Evolutionary conservation across 1,140 invertebrate species (phyloP).

Genomic region (Steinernema khuongi): DNA sequence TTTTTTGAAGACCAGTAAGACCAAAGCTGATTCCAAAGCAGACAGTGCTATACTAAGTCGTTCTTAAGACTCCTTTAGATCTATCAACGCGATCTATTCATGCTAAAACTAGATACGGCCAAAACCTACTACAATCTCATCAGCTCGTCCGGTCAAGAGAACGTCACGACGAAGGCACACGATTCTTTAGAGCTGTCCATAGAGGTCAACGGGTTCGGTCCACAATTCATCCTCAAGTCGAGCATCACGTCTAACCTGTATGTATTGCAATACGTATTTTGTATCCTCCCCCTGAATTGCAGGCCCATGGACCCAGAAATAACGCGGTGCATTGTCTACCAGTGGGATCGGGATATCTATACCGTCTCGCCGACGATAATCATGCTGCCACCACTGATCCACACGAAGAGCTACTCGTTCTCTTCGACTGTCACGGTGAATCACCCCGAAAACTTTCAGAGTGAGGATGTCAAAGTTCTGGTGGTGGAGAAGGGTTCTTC

Average conservation of each 20-base stretch:
- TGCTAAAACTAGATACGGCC: conserved; percentile 18
- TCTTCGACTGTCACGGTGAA: not conserved
- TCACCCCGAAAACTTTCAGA: not conserved
- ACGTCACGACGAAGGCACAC: not conserved
- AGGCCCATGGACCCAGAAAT: not conserved
- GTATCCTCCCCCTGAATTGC: not conserved
- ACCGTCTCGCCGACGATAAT: not conserved
- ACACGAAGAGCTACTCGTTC: not conserved
- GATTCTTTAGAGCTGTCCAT: not conserved
- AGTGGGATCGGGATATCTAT: not conserved
- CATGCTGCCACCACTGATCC: not conserved
- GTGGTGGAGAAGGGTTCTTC: not conserved
- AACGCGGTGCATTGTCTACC: not conserved
- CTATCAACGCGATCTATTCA: conserved; percentile 23
- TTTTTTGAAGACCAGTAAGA: not conserved
- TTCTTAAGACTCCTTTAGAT: conserved; percentile 5
- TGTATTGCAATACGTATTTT: not conserved
- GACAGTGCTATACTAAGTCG: not conserved
- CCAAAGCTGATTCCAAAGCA: too few relatives aligned
- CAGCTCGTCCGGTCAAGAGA: too few relatives aligned
- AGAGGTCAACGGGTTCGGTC: not conserved
- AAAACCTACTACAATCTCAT: not conserved
- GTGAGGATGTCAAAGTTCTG: not conserved
- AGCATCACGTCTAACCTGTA: not conserved
- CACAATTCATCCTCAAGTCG: not conserved